Evolutionary conservation across 1,140 invertebrate genomes (phyloP), one percentile per base, ranked within the genome.

Genomic region (Acromyrmex echinatior): DNA sequence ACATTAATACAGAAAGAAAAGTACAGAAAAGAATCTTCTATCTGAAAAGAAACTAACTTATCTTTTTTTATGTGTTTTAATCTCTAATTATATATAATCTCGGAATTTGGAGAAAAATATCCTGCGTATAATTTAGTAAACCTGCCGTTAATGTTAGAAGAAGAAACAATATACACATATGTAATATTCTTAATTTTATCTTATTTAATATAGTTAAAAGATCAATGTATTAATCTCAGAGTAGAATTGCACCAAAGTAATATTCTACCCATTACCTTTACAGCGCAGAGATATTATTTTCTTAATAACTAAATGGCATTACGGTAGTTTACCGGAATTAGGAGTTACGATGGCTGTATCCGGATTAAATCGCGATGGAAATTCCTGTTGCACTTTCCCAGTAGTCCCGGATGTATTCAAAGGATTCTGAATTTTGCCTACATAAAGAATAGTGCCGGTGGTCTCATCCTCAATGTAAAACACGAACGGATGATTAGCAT

Each of bases 381-480:
- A 35, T 2, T 84, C 3, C 16, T 56, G n/a, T 3, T 49, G n/a
- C 21, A 16, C 7, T n/a, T 35, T 86, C 12, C 14, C 73, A 0
- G 79, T 77, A 53, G 25, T 90, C 35, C 77, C 92, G 6, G 62
- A 76, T 35, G 51, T 81, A 62, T 94, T 92, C 6, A 93, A 58
- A 12, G 97, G 97, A 93, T 97, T 96, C 9, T 96, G 95, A 0
- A 98, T 96, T 93, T 97, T 96, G 10, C 98, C 98, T 49, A 97
- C 96, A 92, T 98, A 98, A 2, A 98, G 92, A 63, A 98, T 96
- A 12, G 97, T 97, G 0, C 96, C 96, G 0, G 96, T 97, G 1
- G 92, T 95, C 89, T 97, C 97, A 87, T 98, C 97, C 92, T 98
- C 97, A 78, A 98, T 97, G 93, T 97, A 97, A 94, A 98, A 98